Conservation (phyloP, 1,140 invertebrate genomes). For the Trichonephila clavipes region DNA sequence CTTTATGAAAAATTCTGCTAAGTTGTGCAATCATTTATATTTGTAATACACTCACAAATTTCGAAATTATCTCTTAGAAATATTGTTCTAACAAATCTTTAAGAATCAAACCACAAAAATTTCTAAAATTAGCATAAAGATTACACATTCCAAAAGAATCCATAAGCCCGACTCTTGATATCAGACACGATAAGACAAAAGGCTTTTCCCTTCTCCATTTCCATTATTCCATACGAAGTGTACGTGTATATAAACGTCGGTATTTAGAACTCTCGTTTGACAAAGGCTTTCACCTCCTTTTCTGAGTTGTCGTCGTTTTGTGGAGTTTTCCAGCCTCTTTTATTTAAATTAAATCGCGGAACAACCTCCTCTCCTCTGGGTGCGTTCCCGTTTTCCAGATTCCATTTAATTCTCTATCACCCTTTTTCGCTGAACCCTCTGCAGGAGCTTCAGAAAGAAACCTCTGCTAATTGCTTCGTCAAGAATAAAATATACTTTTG, state of each 20-base stretch:
- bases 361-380: neutral
- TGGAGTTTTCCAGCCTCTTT: slow-evolving; percentile 45
- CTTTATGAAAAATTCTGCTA: too few relatives aligned
- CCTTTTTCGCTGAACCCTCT: neutral
- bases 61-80: too few relatives aligned
- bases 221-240: slow-evolving; percentile 37
- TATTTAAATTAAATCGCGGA: slow-evolving; percentile 68
- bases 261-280: slow-evolving; percentile 49
- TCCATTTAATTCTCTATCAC: slow-evolving; percentile 39
- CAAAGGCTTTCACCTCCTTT: slow-evolving; percentile 61
- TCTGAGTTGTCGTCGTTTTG: slow-evolving; percentile 49
- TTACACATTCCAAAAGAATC: neutral
- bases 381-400: slow-evolving; percentile 43
- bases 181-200: slow-evolving; percentile 15
- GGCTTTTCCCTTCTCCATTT: neutral
- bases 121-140: neutral
- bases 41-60: too few relatives aligned
- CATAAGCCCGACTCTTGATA: neutral
- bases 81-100: neutral
- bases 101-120: neutral
- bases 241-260: slow-evolving; percentile 20
- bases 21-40: too few relatives aligned
- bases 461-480: slow-evolving; percentile 59
- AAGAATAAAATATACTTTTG: slow-evolving; percentile 46
- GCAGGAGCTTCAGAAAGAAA: slow-evolving; percentile 32